Base-by-base conservation (phyloP, 2,797 vertebrate species). In the Pipistrellus kuhlii region DNA sequence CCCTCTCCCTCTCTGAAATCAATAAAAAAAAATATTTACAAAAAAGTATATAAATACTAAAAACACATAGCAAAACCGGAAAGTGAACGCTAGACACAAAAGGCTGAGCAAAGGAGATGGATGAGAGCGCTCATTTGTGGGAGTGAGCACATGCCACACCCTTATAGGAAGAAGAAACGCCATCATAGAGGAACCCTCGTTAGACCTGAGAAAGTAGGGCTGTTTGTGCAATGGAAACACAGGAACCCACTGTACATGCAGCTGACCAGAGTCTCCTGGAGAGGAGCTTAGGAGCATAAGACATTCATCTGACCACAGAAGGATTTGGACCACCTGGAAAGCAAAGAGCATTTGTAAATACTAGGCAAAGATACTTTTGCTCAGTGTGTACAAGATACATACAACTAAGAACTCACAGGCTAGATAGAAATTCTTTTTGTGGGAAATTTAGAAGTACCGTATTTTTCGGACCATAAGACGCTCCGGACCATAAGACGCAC, bases 401-500 rank as follows among this genome's bases (percentile, higher is more conserved):
- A 57, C 32, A 93, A 11, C 44, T 38, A 20, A 76, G 69, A 71
- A 72, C 25, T 88, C 44, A 38, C 1, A 21, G 32, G 35, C 82
- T 64, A 25, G 20, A 27, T 8, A 9, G 82, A 86, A 86, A 46
- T 75, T 53, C 11, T 44, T 86, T 80, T 76, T 71, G 14, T 55
- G 51, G 35, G 25, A 55, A 86, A 85, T 76, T 69, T 76, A 62
- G 21, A 93, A 81, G 32, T 44, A 46, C n/a, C n/a, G n/a, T n/a
- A n/a, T n/a, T n/a, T n/a, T n/a, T n/a, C n/a, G n/a, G n/a, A n/a
- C n/a, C n/a, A n/a, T n/a, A n/a, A n/a, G n/a, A n/a, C n/a, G n/a
- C n/a, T n/a, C n/a, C n/a, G n/a, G n/a, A n/a, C n/a, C n/a, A n/a
- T n/a, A n/a, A n/a, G n/a, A n/a, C n/a, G n/a, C n/a, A n/a, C n/a